These are phyloP conservation scores for Hippocampus comes DNA, from an alignment of 2,113 vertebrate genomes.

Conservation along the genomic window DNA sequence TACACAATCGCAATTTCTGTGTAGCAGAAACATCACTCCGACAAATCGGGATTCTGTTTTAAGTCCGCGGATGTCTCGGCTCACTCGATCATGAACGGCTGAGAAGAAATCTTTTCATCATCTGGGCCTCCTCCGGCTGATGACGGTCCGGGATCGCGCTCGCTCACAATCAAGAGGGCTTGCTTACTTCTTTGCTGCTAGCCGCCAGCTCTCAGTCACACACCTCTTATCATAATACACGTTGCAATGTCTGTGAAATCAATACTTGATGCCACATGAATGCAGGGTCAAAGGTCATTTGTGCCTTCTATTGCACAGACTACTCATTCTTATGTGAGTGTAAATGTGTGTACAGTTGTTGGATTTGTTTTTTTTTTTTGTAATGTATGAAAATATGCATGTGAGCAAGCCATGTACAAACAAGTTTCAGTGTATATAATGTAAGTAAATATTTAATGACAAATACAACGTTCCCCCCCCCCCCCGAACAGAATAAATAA, in stretches of 20 bases:
- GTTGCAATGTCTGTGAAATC: slow-evolving; percentile 4
- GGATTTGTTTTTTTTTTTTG: slow-evolving; percentile 16
- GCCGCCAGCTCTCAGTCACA: slow-evolving; percentile 12
- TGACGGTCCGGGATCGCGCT: slow-evolving; percentile 21
- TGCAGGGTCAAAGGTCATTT: slow-evolving; percentile 67
- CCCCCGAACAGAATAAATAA: slow-evolving; percentile 1
- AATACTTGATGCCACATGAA: slow-evolving; percentile 36
- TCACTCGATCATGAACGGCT: slow-evolving; percentile 33
- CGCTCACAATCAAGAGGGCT: slow-evolving; percentile 32
- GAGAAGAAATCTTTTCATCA: slow-evolving; percentile 27
- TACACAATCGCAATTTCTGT: slow-evolving; percentile 20
- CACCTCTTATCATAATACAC: slow-evolving; percentile 6
- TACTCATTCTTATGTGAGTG: slow-evolving; percentile 61
- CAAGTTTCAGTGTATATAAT: slow-evolving; percentile 67
- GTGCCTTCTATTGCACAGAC: slow-evolving; percentile 71
- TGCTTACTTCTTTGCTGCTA: slow-evolving; percentile 29
- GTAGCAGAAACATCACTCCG: slow-evolving; percentile 21
- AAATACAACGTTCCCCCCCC: slow-evolving; percentile 33
- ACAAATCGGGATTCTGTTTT: slow-evolving; percentile 38
- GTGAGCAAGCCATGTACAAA: slow-evolving; percentile 68
- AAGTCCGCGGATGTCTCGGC: slow-evolving; percentile 4
- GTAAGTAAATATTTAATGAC: slow-evolving; percentile 74
- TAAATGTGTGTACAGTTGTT: slow-evolving; percentile 65
- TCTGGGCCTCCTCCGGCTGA: slow-evolving; percentile 38
- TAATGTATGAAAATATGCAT: slow-evolving; percentile 56